Conservation (phyloP, 2,797 vertebrate species). For the Agapornis canus region DNA sequence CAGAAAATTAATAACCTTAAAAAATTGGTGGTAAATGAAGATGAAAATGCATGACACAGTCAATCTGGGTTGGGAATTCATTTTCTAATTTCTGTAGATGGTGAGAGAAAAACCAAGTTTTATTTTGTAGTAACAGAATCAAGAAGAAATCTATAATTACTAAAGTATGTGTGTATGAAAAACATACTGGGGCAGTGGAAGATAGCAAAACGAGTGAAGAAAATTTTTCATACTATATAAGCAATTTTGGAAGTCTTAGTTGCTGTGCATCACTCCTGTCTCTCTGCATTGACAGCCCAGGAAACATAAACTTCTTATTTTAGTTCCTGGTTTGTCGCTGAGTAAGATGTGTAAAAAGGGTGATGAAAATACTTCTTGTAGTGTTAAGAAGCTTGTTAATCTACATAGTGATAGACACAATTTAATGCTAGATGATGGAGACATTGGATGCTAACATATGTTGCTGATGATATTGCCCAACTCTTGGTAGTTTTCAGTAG, state of each 20-base stretch:
- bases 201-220: background rate
- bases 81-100: background rate
- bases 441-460: rapidly evolving
- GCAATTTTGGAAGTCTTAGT: background rate
- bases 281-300: background rate
- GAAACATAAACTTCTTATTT: background rate
- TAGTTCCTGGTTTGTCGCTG: background rate
- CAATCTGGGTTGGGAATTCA: background rate
- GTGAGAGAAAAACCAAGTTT: background rate
- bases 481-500: background rate
- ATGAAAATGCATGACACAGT: background rate
- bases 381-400: background rate
- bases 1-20: background rate
- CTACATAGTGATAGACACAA: background rate
- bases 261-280: background rate
- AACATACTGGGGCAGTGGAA: background rate
- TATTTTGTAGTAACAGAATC: background rate
- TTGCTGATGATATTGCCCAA: background rate
- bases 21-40: background rate
- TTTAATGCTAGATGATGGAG: background rate
- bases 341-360: background rate
- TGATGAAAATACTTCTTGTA: background rate
- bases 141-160: background rate
- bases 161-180: background rate
- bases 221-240: background rate